Conservation (phyloP, 2,797 vertebrate species). For the Pyrocephalus nanus region DNA sequence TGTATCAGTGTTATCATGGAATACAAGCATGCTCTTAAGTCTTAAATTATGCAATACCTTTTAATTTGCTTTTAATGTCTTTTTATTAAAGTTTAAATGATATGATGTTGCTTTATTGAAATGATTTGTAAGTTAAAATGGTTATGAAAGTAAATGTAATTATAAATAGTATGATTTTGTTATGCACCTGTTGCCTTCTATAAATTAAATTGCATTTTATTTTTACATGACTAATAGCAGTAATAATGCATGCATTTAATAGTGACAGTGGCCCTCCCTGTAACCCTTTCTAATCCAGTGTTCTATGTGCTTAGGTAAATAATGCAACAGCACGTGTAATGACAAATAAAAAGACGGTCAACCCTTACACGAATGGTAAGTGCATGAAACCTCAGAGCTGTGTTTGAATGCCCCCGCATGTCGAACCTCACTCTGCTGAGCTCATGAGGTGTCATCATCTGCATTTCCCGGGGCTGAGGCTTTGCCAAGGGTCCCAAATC, state of each 20-base stretch:
- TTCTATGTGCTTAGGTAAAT: constrained; percentile 84
- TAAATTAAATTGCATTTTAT: constrained; percentile 81
- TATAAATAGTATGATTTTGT: constrained; percentile 83
- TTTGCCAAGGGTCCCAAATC: neutral
- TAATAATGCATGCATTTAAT: constrained; percentile 84
- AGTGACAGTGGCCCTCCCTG: neutral
- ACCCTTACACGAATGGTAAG: constrained; percentile 97
- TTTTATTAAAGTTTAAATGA: constrained; percentile 89
- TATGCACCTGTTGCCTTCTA: constrained; percentile 82
- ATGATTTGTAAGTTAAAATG: constrained; percentile 84
- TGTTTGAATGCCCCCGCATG: neutral
- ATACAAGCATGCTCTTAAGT: constrained; percentile 83
- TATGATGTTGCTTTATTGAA: constrained; percentile 85
- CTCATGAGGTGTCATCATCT: neutral
- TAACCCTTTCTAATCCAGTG: constrained; percentile 68
- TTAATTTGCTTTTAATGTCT: constrained; percentile 90
- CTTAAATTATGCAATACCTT: constrained; percentile 82
- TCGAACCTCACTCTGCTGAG: neutral
- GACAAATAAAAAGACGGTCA: constrained; percentile 98
- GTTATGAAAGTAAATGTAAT: constrained; percentile 85
- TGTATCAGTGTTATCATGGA: constrained; percentile 82
- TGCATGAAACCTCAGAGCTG: neutral
- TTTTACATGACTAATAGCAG: constrained; percentile 79
- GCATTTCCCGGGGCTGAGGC: neutral
- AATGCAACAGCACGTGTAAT: constrained; percentile 95